These are phyloP conservation scores for Caenorhabditis japonica DNA, from an alignment of 2,888 invertebrate species.

Conservation along the genomic window DNA sequence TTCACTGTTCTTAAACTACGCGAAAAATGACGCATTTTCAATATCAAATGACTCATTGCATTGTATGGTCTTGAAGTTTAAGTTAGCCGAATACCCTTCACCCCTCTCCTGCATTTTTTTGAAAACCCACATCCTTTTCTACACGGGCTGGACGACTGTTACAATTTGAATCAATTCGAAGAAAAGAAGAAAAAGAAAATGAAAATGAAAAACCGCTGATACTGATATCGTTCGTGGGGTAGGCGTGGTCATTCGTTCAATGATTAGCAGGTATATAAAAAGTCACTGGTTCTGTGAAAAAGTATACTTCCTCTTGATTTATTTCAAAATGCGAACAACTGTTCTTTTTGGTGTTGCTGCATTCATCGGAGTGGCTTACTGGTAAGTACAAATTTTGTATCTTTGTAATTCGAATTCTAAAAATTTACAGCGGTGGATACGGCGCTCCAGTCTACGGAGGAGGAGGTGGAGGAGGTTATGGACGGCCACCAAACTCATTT, in stretches of 20 bases:
- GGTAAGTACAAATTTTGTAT: slow-evolving; percentile 31
- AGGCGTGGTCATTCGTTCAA: slow-evolving; percentile 29
- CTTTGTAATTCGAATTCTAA: background rate
- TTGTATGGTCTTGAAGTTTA: slow-evolving; percentile 26
- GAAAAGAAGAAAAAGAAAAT: background rate
- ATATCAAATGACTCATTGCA: slow-evolving; percentile 43
- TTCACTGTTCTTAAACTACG: slow-evolving; percentile 12
- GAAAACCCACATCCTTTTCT: slow-evolving; percentile 41
- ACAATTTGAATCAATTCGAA: slow-evolving; percentile 21
- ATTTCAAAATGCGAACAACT: slow-evolving; percentile 31
- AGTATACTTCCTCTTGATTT: slow-evolving; percentile 26
- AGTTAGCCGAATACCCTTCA: slow-evolving; percentile 34
- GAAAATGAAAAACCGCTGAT: slow-evolving; percentile 43
- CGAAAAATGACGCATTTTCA: slow-evolving; percentile 30
- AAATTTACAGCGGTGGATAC: slow-evolving; percentile 42
- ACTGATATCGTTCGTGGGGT: slow-evolving; percentile 40
- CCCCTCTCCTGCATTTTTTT: slow-evolving; percentile 12
- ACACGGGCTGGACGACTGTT: slow-evolving; percentile 52
- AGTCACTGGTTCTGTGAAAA: background rate
- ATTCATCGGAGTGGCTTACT: slow-evolving; percentile 24
- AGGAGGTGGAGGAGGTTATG: slow-evolving; percentile 31
- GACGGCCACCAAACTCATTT: slow-evolving; percentile 31
- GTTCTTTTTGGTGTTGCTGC: slow-evolving; percentile 40
- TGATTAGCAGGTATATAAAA: slow-evolving; percentile 30
- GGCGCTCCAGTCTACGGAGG: slow-evolving; percentile 42